Percentiles rank a stretch among this genome's conserved stretches.
Evolutionary conservation across 1,140 invertebrate species (phyloP).

Genomic region (Drosophila tsacasi): DNA sequence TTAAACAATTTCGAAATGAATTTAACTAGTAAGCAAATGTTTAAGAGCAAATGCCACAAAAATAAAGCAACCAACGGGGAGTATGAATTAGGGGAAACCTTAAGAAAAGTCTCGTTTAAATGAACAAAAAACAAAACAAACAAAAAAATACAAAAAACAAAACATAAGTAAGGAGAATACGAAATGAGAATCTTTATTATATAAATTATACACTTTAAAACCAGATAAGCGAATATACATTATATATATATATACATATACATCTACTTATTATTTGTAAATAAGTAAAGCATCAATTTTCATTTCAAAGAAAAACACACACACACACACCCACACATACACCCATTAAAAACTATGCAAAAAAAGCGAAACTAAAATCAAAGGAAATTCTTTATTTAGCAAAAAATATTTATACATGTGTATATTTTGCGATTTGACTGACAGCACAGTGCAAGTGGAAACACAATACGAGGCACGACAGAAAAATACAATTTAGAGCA

Average conservation of each 20-base stretch:
- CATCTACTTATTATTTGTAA: constrained; percentile 81
- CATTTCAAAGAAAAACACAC: constrained; percentile 53
- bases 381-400: constrained; percentile 51
- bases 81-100: constrained; percentile 27
- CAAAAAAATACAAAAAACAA: background rate
- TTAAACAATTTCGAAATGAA: constrained; percentile 79
- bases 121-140: constrained; percentile 44
- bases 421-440: constrained; percentile 59
- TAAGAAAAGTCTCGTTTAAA: constrained; percentile 48
- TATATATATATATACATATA: constrained; percentile 59
- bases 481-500: background rate
- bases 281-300: constrained; percentile 75
- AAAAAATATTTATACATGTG: constrained; percentile 44
- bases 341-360: constrained; percentile 48
- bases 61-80: constrained; percentile 23
- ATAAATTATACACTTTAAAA: constrained; percentile 69
- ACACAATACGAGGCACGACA: constrained; percentile 20
- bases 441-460: constrained; percentile 30
- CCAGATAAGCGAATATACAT: constrained; percentile 57
- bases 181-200: constrained; percentile 70
- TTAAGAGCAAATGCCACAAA: constrained; percentile 71
- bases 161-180: constrained; percentile 12
- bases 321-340: constrained; percentile 25
- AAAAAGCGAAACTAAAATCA: constrained; percentile 31
- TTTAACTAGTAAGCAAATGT: constrained; percentile 70